These are phyloP conservation scores for Pollenia griseotomentosa DNA, from an alignment of 2,888 invertebrate species.

Conservation along the genomic window DNA sequence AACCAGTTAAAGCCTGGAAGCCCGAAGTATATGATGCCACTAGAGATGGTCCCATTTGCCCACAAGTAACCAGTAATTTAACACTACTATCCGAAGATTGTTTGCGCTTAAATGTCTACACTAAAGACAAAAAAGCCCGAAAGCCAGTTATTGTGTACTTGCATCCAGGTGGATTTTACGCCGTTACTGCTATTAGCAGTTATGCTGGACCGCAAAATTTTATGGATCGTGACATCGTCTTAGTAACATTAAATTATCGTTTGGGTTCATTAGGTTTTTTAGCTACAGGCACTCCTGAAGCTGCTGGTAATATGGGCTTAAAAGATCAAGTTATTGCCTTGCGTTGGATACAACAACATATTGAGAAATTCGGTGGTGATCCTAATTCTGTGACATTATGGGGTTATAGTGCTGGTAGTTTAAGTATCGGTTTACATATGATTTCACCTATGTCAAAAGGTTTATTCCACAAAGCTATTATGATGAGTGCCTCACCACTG, in stretches of 20 bases:
- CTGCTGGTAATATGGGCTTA: constrained; percentile 89
- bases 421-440: constrained; percentile 85
- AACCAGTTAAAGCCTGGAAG: constrained; percentile 84
- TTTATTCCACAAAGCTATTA: constrained; percentile 89
- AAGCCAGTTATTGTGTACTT: constrained; percentile 88
- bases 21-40: constrained; percentile 85
- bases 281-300: constrained; percentile 87
- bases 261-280: constrained; percentile 86
- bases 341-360: constrained; percentile 88
- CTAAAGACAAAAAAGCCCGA: constrained; percentile 77
- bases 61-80: constrained; percentile 81
- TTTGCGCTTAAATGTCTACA: constrained; percentile 86
- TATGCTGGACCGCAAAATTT: constrained; percentile 85
- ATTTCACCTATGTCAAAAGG: constrained; percentile 88
- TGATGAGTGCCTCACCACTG: constrained; percentile 87
- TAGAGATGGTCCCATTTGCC: constrained; percentile 86
- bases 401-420: constrained; percentile 86
- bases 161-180: constrained; percentile 88
- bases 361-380: constrained; percentile 88
- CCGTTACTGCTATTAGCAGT: constrained; percentile 86
- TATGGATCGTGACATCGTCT: constrained; percentile 87
- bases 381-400: constrained; percentile 87
- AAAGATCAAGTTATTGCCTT: constrained; percentile 89
- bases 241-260: constrained; percentile 88
- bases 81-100: constrained; percentile 85